Conservation (phyloP, 2,797 vertebrate genomes). For the Tokudaia tokunoshimensis region DNA sequence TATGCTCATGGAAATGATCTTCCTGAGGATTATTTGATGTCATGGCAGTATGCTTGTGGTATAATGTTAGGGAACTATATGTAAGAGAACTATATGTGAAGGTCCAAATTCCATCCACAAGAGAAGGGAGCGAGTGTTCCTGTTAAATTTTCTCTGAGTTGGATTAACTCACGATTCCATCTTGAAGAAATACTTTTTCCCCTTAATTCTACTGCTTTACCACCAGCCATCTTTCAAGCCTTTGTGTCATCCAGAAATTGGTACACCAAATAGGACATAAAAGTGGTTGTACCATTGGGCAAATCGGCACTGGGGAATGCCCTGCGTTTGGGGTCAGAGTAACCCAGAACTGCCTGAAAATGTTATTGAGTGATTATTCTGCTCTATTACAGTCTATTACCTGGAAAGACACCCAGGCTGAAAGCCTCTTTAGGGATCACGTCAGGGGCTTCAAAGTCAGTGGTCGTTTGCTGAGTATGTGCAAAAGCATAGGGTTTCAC, state of each 20-base stretch:
- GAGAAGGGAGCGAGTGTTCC: not conserved
- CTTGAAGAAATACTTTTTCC: conserved; percentile 6
- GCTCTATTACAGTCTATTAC: not conserved
- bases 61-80: not conserved
- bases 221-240: not conserved
- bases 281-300: not conserved
- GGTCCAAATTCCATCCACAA: not conserved
- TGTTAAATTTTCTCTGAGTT: conserved; percentile 19
- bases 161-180: not conserved
- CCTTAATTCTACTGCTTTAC: not conserved
- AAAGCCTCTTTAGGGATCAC: not conserved
- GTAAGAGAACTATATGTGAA: not conserved
- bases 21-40: conserved; percentile 2
- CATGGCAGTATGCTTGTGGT: not conserved
- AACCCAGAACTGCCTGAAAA: not conserved
- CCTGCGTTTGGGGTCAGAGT: not conserved
- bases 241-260: not conserved
- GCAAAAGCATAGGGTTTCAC: not conserved
- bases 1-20: conserved; percentile 2
- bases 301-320: not conserved
- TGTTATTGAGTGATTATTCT: not conserved
- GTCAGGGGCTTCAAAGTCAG: not conserved
- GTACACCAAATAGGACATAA: not conserved
- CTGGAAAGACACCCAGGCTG: conserved; percentile 25
- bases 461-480: not conserved